These are phyloP conservation scores for Drosophila austrosaltans DNA, from an alignment of 2,888 invertebrate genomes.

Conservation along the genomic window DNA sequence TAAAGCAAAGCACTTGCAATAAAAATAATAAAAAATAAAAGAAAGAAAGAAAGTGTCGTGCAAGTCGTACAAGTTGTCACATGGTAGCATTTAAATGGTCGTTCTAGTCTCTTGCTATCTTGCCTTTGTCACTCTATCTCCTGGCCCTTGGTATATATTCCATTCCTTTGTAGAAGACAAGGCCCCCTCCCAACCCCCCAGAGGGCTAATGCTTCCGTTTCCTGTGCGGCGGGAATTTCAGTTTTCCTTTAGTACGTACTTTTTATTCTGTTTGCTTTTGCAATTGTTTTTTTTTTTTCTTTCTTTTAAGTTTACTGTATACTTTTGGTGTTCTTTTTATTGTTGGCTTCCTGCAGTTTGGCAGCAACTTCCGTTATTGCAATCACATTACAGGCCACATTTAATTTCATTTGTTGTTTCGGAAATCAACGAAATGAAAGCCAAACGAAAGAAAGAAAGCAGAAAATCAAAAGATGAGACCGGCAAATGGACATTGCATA, in stretches of 20 bases:
- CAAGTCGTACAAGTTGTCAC: conserved; percentile 50
- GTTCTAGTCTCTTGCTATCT: conserved; percentile 31
- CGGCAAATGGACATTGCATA: not conserved
- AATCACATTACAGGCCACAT: conserved; percentile 77
- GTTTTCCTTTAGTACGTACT: not conserved
- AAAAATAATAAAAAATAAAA: conserved; percentile 30
- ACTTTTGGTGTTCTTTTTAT: conserved; percentile 56
- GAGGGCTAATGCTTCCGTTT: conserved; percentile 49
- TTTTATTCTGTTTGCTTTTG: conserved; percentile 13
- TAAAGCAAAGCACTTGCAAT: conserved; percentile 64
- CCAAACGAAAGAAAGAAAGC: conserved; percentile 44
- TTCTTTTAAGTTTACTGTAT: conserved; percentile 16
- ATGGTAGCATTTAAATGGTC: conserved; percentile 52
- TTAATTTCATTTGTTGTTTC: conserved; percentile 68
- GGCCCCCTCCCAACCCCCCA: not conserved
- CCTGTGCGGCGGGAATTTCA: conserved; percentile 36
- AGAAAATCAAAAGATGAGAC: conserved; percentile 17
- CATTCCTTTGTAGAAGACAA: too few species aligned
- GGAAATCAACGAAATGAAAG: conserved; percentile 53
- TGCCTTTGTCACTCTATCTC: not conserved
- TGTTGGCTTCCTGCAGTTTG: conserved; percentile 66
- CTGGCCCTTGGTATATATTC: not conserved
- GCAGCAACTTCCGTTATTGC: conserved; percentile 64
- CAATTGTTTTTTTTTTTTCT: conserved; percentile 7
- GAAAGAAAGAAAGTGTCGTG: conserved; percentile 40